Conservation (phyloP, 2,888 invertebrate species). For the Thysanoteuthis rhombus region DNA sequence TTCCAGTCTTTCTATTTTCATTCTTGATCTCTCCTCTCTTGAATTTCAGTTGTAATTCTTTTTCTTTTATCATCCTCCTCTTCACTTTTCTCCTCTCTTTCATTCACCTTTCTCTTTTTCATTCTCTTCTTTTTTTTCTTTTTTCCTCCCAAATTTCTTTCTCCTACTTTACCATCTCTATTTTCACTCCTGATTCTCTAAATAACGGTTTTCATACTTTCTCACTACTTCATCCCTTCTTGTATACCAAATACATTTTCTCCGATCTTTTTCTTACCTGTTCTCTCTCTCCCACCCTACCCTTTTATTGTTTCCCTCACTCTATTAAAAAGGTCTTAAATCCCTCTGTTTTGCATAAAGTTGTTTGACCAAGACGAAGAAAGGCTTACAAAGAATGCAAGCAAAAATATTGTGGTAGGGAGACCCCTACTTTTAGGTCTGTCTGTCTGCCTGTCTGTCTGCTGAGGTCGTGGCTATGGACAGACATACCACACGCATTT, state of each 20-base stretch:
- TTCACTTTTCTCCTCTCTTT: no score
- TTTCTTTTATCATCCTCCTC: neutral
- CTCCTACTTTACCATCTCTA: neutral
- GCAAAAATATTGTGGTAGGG: neutral
- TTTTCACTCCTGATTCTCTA: neutral
- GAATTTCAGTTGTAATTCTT: no score
- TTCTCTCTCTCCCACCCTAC: neutral
- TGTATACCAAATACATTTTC: neutral
- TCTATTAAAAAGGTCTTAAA: neutral
- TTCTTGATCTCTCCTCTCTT: neutral
- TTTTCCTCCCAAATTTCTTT: neutral
- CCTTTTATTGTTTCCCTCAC: neutral
- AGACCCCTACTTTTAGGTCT: neutral
- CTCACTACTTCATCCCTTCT: neutral
- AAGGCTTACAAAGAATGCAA: neutral
- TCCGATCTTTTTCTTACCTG: neutral
- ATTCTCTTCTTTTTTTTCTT: neutral
- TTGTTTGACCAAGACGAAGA: neutral
- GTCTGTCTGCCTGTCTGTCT: neutral
- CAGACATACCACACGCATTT: conserved; percentile 12
- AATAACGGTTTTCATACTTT: neutral
- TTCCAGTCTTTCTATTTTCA: neutral
- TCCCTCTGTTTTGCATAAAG: neutral
- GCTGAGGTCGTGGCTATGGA: neutral
- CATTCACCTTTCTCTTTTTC: neutral